A percentile compares a stretch with the other conserved stretches of the same genome.
phyloP scores from a whole-genome alignment of 1,140 invertebrate genomes.

The Probaryconus sp. region DNA sequence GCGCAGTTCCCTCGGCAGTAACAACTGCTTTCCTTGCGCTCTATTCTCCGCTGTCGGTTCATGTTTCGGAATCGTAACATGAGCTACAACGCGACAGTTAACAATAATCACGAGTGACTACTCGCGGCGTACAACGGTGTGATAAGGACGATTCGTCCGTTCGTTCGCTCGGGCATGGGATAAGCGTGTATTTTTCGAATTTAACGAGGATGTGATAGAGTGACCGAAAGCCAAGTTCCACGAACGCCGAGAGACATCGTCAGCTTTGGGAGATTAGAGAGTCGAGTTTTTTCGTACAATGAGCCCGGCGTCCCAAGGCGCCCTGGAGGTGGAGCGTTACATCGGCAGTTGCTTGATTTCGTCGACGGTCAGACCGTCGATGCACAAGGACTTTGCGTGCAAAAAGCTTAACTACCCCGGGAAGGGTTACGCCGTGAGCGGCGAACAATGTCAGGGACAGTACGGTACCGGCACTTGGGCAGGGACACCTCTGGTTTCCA shows the following conservation, averaged over 20 bases:
- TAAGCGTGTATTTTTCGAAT: background rate
- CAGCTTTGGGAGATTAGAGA: background rate
- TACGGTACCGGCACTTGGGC: conserved; percentile 79
- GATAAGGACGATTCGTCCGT: too few relatives aligned
- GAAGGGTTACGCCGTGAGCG: conserved; percentile 52
- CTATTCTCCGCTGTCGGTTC: background rate
- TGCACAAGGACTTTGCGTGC: conserved; percentile 71
- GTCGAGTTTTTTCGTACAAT: conserved; percentile 76
- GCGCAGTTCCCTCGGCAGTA: conserved; percentile 5
- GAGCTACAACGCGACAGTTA: background rate
- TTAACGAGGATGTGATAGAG: conserved; percentile 3
- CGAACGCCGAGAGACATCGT: background rate
- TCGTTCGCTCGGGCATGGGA: conserved; percentile 6
- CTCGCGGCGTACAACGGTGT: too few relatives aligned
- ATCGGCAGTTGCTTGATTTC: conserved; percentile 83
- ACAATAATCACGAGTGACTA: background rate
- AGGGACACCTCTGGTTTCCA: conserved; percentile 85
- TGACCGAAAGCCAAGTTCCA: background rate
- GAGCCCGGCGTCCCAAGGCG: conserved; percentile 81
- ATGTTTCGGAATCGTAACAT: conserved; percentile 12
- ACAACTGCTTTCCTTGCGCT: background rate
- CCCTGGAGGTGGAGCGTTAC: conserved; percentile 82
- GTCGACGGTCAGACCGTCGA: conserved; percentile 68
- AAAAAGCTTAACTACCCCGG: conserved; percentile 62
- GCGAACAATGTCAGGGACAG: conserved; percentile 68